Evolutionary conservation across 2,113 vertebrate species (phyloP), one percentile per base, ranked within the genome.

Genomic region (Passerina amoena): DNA sequence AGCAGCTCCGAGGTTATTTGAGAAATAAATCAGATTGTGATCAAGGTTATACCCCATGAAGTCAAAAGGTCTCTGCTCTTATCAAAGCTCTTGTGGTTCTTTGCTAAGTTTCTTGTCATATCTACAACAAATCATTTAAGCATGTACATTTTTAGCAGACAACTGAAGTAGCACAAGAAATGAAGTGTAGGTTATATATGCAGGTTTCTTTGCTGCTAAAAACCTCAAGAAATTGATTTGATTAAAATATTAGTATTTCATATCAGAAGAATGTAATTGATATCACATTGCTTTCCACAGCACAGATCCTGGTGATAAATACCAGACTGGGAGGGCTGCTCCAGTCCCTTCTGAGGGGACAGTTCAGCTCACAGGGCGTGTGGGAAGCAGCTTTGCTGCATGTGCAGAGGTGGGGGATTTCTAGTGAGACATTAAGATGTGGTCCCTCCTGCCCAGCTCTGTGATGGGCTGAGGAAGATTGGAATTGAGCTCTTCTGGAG

Each of bases 361-460:
- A 66, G 77, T 77, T 86, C 79, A 90, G 85, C 85, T 94, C 68
- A 5, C 42, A 10, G 86, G 68, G 40, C 76, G 65, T 0, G 30
- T 97, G 95, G 92, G 94, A 87, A 90, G 91, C 51, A 90, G 94
- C 63, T 92, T 47, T 76, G 86, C 86, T 97, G 88, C 72, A 19
- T 86, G 91, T 96, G 83, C 94, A 93, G 86, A 82, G 85, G 71
- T 88, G 85, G 68, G 42, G 35, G 75, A 63, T 96, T 88, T 66
- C 82, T 73, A 72, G 75, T 35, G 89, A 88, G 82, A 77, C 44
- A 40, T 66, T 63, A 51, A 83, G 70, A 76, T 37, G 70, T 64
- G 40, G 33, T 63, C 38, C 53, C 53, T 92, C 38, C 70, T 94
- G 87, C 71, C 66, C 87, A 90, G 66, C 87, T 86, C 71, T 56